Evolutionary conservation across 2,888 invertebrate species (phyloP).

Genomic region (Odontothrips loti): DNA sequence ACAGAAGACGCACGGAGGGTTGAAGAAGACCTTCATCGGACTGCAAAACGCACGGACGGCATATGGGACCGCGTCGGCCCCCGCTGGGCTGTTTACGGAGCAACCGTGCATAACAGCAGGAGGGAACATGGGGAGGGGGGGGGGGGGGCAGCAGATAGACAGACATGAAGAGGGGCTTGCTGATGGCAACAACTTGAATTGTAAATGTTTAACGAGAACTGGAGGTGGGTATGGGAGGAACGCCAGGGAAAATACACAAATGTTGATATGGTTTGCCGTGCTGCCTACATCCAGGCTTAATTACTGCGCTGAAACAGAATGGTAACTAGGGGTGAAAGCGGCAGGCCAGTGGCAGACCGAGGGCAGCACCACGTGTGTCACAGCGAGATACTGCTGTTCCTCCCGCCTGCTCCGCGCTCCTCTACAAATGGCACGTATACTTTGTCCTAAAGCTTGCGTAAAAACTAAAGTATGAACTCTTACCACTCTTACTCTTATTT

Average conservation of each 20-base stretch:
- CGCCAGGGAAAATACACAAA: background rate
- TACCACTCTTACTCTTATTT: no score
- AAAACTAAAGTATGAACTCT: no score
- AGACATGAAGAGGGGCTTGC: background rate
- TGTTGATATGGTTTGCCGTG: background rate
- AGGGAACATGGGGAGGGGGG: background rate
- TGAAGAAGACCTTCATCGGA: no score
- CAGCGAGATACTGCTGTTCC: no score
- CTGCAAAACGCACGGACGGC: no score
- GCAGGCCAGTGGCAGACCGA: no score
- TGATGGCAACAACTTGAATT: background rate
- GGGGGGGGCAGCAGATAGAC: background rate
- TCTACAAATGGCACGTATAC: background rate
- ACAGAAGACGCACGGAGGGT: no score
- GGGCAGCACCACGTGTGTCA: no score
- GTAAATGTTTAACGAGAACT: background rate
- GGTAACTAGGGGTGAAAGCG: no score
- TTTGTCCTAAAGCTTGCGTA: no score
- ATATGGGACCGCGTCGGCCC: no score
- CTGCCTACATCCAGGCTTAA: background rate
- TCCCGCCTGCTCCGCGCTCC: background rate
- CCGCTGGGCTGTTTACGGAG: no score
- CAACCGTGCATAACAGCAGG: background rate
- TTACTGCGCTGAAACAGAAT: background rate
- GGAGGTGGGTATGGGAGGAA: background rate